phyloP scores from a whole-genome alignment of 2,888 invertebrate genomes.

The Sceliomorpha sp. region DNA sequence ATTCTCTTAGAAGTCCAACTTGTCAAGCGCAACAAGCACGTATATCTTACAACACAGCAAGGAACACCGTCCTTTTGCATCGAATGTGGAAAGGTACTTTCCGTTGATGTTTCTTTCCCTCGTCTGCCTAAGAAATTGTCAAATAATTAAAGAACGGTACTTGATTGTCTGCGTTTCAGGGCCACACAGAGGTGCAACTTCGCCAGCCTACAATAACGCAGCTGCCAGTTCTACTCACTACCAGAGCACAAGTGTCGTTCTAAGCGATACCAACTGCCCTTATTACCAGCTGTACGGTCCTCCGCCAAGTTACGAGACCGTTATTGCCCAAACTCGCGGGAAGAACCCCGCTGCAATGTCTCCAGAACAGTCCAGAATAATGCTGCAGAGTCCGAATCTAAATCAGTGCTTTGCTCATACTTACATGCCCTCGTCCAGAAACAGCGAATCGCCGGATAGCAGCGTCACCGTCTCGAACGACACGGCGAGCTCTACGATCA shows the following conservation, averaged over 20 bases:
- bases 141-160: too few relatives aligned
- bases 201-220: conserved; percentile 66
- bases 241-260: conserved; percentile 75
- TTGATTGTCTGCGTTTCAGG: conserved; percentile 56
- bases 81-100: conserved; percentile 79
- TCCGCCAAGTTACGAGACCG: conserved; percentile 81
- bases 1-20: conserved; percentile 66
- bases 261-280: conserved; percentile 77
- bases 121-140: too few relatives aligned
- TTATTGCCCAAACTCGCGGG: conserved; percentile 76
- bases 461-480: conserved; percentile 49
- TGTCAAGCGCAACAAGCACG: conserved; percentile 77
- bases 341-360: conserved; percentile 71
- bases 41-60: conserved; percentile 78
- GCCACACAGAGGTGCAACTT: conserved; percentile 70
- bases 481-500: conserved; percentile 51
- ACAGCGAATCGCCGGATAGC: conserved; percentile 39
- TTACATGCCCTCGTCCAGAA: conserved; percentile 59
- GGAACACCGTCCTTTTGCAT: conserved; percentile 78
- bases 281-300: conserved; percentile 81
- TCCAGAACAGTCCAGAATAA: conserved; percentile 63
- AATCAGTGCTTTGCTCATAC: conserved; percentile 67
- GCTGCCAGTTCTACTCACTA: conserved; percentile 72
- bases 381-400: conserved; percentile 57
- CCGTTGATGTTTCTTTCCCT: too few relatives aligned